Conservation (phyloP, 1,140 invertebrate genomes). For the Apis cerana region DNA sequence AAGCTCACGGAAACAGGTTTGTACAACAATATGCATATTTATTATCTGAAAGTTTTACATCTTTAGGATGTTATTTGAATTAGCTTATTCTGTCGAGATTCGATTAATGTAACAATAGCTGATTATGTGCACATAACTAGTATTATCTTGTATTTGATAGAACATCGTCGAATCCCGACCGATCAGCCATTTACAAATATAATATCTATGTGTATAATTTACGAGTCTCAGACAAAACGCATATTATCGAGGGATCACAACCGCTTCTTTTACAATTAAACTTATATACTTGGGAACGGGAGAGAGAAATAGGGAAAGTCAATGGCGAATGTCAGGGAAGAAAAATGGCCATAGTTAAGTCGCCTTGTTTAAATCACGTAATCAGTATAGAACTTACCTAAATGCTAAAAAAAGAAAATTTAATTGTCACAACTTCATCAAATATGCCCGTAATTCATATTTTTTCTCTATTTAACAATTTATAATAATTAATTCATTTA, state of each 20-base stretch:
- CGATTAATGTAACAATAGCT: slow-evolving; percentile 56
- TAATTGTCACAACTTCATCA: slow-evolving; percentile 17
- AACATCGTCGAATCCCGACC: slow-evolving; percentile 67
- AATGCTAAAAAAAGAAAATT: background rate
- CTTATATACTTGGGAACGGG: slow-evolving; percentile 9
- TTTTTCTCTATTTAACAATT: slow-evolving; percentile 41
- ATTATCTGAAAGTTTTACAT: slow-evolving; percentile 79
- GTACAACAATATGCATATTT: slow-evolving; percentile 80
- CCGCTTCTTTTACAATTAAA: slow-evolving; percentile 59
- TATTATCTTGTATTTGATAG: slow-evolving; percentile 40
- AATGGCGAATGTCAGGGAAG: background rate
- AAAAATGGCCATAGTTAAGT: background rate
- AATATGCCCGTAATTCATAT: slow-evolving; percentile 24
- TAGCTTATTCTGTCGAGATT: slow-evolving; percentile 67
- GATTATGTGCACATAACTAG: background rate
- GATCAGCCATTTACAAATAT: slow-evolving; percentile 72
- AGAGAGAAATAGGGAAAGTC: background rate
- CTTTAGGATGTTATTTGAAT: slow-evolving; percentile 73
- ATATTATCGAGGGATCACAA: slow-evolving; percentile 61
- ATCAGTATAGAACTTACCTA: slow-evolving; percentile 8
- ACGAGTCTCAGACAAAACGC: slow-evolving; percentile 60
- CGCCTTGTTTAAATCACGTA: slow-evolving; percentile 17
- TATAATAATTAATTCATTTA: slow-evolving; percentile 12
- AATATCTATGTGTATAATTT: slow-evolving; percentile 67
- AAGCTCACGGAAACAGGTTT: slow-evolving; percentile 42